Evolutionary conservation across 2,113 vertebrate genomes (phyloP).

Genomic region (Periophthalmodon schlosseri): DNA sequence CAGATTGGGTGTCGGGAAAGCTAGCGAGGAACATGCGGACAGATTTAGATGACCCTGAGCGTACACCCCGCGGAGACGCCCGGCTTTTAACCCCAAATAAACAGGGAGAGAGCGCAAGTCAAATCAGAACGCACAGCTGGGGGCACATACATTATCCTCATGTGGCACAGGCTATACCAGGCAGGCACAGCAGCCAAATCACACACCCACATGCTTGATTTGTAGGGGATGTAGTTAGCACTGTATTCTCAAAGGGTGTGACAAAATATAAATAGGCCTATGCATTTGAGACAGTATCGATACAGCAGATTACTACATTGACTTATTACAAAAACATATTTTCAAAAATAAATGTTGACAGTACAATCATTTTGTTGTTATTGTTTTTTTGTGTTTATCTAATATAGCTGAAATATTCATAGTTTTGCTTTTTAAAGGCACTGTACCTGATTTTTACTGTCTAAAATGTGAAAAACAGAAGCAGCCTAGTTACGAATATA

Average conservation of each 20-base stretch:
- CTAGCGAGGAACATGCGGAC: conserved; percentile 45
- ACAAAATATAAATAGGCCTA: not conserved
- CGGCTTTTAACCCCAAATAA: conserved; percentile 70
- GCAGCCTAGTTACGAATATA: no score
- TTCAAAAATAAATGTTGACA: no score
- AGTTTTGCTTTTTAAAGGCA: not conserved
- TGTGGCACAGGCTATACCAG: conserved; percentile 24
- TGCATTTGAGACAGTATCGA: no score
- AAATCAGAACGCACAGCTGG: conserved; percentile 53
- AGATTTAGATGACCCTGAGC: conserved; percentile 73
- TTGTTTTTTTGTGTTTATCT: not conserved
- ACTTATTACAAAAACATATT: not conserved
- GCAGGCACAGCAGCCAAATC: conserved; percentile 22
- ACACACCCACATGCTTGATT: conserved; percentile 13
- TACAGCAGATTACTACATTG: not conserved
- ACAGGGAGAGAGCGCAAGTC: conserved; percentile 46
- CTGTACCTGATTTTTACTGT: no score
- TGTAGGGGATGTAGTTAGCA: not conserved
- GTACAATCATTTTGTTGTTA: not conserved
- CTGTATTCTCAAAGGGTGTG: not conserved
- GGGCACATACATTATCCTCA: conserved; percentile 26
- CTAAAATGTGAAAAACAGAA: no score
- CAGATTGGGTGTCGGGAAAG: conserved; percentile 66
- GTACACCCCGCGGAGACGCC: conserved; percentile 64
- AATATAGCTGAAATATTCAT: not conserved